A percentile compares a stretch with the other conserved stretches of the same genome.
phyloP scores from a whole-genome alignment of 2,797 vertebrate genomes.

The Chloroceryle inda region DNA sequence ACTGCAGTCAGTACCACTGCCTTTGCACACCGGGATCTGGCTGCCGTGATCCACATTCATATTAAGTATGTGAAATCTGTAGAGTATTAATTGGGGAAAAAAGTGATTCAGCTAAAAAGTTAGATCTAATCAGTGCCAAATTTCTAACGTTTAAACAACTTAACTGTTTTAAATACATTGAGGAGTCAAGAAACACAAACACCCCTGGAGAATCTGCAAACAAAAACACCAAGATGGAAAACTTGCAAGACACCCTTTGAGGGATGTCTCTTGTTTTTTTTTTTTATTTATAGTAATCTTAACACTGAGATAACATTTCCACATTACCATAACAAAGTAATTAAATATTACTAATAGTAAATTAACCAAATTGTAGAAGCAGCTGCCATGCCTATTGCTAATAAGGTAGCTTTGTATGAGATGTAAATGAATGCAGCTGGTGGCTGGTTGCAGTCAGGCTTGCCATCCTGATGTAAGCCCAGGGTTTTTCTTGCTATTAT shows the following conservation, averaged over 20 bases:
- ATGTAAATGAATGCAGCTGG: not conserved
- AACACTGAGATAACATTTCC: not conserved
- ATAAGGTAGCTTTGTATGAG: not conserved
- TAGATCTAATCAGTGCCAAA: not conserved
- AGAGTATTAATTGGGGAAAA: not conserved
- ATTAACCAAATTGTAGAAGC: not conserved
- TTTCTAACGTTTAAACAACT: not conserved
- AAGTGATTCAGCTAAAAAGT: not conserved
- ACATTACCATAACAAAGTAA: not conserved
- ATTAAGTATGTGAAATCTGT: not conserved
- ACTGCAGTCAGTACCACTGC: not conserved
- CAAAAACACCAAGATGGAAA: not conserved
- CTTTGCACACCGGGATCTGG: not conserved
- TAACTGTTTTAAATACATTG: not conserved
- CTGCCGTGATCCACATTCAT: fast-evolving
- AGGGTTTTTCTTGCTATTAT: not conserved
- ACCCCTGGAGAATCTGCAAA: not conserved
- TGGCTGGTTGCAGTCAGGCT: not conserved
- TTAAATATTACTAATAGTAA: not conserved
- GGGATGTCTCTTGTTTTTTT: not conserved
- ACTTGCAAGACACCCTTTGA: not conserved
- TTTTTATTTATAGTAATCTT: not conserved
- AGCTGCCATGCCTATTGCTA: not conserved
- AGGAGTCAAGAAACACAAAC: not conserved
- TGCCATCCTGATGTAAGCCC: not conserved